These are phyloP conservation scores for rabbit (Oryctolagus cuniculus) DNA, from an alignment of 2,113 vertebrate species.

Conservation along the genomic window DNA sequence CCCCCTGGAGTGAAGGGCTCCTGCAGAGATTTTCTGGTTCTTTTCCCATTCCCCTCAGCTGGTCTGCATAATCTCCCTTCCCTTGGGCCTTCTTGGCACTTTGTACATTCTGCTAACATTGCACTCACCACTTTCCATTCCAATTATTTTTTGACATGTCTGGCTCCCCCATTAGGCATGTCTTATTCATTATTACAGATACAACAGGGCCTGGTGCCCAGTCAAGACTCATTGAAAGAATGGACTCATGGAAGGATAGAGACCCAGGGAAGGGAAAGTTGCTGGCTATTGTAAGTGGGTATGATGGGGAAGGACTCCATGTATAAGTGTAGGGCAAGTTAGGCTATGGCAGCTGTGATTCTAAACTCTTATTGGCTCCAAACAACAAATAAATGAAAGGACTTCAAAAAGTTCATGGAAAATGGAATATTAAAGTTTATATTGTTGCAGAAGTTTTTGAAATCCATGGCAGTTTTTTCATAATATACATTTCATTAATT, in stretches of 20 bases:
- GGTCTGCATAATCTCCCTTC: not conserved
- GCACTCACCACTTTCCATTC: not conserved
- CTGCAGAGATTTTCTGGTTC: not conserved
- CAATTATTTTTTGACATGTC: not conserved
- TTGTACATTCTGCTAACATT: not conserved
- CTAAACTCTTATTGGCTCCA: not conserved
- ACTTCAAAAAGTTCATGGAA: too few species aligned
- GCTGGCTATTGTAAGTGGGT: not conserved
- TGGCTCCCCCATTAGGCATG: not conserved
- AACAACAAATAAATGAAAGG: not conserved
- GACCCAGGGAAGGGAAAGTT: not conserved
- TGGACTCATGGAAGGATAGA: not conserved
- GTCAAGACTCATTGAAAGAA: not conserved
- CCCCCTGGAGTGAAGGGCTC: not conserved
- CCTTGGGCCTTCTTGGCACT: not conserved
- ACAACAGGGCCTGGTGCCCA: not conserved
- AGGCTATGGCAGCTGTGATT: not conserved
- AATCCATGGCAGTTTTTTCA: too few species aligned
- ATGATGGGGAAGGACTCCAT: not conserved
- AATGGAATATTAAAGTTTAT: not conserved
- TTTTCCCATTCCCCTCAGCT: not conserved
- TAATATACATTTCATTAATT: too few species aligned
- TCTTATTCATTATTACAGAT: not conserved
- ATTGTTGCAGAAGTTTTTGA: too few species aligned
- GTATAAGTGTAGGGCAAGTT: not conserved